phyloP scores from a whole-genome alignment of 92 coral and sea anemone genomes.

The Porites divaricata region DNA sequence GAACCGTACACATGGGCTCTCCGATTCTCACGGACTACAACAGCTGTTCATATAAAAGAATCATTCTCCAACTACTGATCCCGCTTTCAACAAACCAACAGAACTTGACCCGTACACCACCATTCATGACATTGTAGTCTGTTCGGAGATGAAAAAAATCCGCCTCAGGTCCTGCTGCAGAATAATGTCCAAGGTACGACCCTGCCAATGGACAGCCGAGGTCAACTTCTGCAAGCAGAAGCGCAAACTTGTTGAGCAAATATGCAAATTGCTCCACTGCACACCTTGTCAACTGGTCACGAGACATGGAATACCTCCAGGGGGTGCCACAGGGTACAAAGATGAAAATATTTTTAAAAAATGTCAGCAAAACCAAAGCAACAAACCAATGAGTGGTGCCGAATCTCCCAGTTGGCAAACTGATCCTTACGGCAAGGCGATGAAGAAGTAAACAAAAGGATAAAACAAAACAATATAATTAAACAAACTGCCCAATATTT shows the following conservation, averaged over 20 bases:
- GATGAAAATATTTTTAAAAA: too few relatives aligned
- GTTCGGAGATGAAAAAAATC: not conserved
- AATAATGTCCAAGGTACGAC: not conserved
- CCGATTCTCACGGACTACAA: not conserved
- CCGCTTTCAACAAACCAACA: not conserved
- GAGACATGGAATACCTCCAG: constrained; percentile 27
- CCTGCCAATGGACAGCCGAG: not conserved
- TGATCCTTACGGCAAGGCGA: too few relatives aligned
- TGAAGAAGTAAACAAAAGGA: too few relatives aligned
- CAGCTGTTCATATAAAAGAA: constrained; percentile 5
- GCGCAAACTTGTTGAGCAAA: constrained; percentile 15
- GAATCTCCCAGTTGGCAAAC: too few relatives aligned
- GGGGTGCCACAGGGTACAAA: not conserved
- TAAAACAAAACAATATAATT: too few relatives aligned
- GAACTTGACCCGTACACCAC: too few relatives aligned
- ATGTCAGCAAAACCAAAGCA: too few relatives aligned
- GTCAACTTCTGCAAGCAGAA: not conserved
- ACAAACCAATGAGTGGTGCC: too few relatives aligned
- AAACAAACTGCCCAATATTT: too few relatives aligned
- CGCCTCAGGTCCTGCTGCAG: not conserved
- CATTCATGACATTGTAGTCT: too few relatives aligned
- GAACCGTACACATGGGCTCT: not conserved
- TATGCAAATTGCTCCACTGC: constrained; percentile 12
- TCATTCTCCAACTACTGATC: not conserved
- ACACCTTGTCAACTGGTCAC: constrained; percentile 26